Percentiles rank a stretch among this genome's conserved stretches.
Conservation (phyloP, 2,113 vertebrate species). For the Sarotherodon lohbergeri region DNA sequence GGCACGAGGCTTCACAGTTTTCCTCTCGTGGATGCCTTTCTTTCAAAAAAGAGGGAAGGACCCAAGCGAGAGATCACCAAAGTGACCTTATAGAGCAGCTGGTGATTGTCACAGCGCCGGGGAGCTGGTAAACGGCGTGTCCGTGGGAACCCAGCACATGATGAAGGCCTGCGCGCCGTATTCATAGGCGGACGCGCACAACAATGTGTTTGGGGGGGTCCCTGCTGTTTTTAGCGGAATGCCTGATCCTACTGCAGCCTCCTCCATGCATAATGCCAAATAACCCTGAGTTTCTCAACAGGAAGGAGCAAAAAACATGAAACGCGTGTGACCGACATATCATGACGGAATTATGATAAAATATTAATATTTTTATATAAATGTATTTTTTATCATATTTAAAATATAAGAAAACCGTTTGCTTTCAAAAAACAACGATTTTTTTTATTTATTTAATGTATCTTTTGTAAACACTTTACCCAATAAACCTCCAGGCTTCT, state of each 20-base stretch:
- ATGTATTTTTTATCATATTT: not conserved
- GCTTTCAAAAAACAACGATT: not conserved
- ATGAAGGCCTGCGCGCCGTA: conserved; percentile 24
- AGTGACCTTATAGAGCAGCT: conserved; percentile 58
- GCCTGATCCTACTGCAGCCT: conserved; percentile 49
- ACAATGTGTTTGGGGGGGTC: conserved; percentile 16
- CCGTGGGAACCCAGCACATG: conserved; percentile 69
- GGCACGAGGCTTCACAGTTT: not conserved
- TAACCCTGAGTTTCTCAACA: conserved; percentile 1
- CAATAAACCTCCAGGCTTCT: conserved; percentile 5
- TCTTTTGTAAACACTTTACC: not conserved
- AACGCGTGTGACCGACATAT: not conserved
- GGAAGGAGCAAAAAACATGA: conserved; percentile 10
- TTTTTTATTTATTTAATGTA: not conserved
- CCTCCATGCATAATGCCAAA: conserved; percentile 26
- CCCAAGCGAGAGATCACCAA: not conserved
- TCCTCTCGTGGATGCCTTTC: not conserved
- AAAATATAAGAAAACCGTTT: not conserved
- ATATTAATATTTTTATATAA: not conserved
- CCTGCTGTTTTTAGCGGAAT: conserved; percentile 28
- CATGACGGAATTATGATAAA: not conserved
- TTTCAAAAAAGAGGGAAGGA: not conserved
- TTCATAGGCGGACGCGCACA: conserved; percentile 18
- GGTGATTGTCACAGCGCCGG: conserved; percentile 41
- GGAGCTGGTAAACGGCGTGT: conserved; percentile 11